Evolutionary conservation across 1,140 invertebrate species (phyloP), one percentile per base, ranked within the genome.

Genomic region (Achroia grisella): DNA sequence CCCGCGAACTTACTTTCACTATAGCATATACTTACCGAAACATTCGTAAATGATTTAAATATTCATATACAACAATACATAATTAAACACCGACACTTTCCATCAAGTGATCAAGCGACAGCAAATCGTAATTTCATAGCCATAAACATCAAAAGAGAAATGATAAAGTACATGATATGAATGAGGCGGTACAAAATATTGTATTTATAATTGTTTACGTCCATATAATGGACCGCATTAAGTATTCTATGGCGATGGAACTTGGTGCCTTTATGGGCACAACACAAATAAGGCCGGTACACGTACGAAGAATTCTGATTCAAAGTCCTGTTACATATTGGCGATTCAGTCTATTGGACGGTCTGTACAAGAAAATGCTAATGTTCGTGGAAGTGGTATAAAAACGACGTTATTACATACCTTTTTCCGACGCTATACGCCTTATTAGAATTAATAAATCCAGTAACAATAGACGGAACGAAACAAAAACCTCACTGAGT

Each of bases 301-400:
- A 83, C 76, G 73, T 71, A 61, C 53, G 63, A 64, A 57, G 79
- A 83, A 80, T 83, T 69, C 58, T 56, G 73, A 83, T 80, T 83
- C 62, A 82, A 78, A 83, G 79, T 83, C 76, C 79, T 67, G 76
- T 83, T 80, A 83, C 17, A 23, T 23, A 6, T 56, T 62, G 60
- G 55, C 62, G 56, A 59, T 54, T 70, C 46, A 40, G 48, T 48
- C 40, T 52, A 39, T 44, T 44, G 39, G 41, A 44, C 48, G 33
- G 33, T 33, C n/a, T 23, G 28, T 17, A 39, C 29, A 15, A 27
- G 40, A 39, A 47, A 33, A 23, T 29, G 5, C 41, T 14, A 0
- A 5, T 29, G 28, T 28, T 12, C 12, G 11, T 35, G 14, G 9
- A 13, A 17, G 6, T n/a, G 17, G 17, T 15, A 17, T 34, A 34